Evolutionary conservation across 2,888 invertebrate genomes (phyloP), one percentile per base, ranked within the genome.

Genomic region (Harpagoxenus sublaevis): DNA sequence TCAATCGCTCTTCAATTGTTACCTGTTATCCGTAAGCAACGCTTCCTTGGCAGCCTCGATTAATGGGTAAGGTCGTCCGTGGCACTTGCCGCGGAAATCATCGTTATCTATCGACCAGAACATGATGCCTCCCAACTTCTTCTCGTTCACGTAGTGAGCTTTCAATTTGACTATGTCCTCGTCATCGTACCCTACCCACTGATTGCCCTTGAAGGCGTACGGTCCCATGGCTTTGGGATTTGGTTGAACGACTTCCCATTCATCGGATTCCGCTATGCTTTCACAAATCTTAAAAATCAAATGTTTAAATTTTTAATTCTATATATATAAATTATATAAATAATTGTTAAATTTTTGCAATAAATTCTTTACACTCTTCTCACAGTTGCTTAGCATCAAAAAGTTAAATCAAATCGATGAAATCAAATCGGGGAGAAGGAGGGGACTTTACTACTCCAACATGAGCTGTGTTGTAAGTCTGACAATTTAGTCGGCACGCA

Each of bases 31-130:
- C 65, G 96, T 95, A 91, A 98, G 96, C 91, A 98, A 96, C 0
- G 98, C 96, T 93, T 98, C 98, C 94, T 98, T 98, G 48, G 98
- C 98, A 0, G 98, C 98, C 94, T 98, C 98, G 89, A 99, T 98
- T 70, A 99, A 95, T 0, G 99, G 99, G 95, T 98, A 99, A 0
- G 98, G 97, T 93, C 97, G 97, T 42, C 97, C 97, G 89, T 97
- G 97, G 93, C 99, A 99, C 53, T 96, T 96, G n/a, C 99, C 99
- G 68, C 98, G 96, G 96, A 99, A 99, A 94, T 99, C 99, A 89
- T 99, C 99, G 94, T 98, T 99, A 95, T 99, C 99, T 90, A 99
- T 97, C 0, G 98, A 98, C 98, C 98, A 98, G 95, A 98, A 98
- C 98, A 98, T 98, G 73, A 98, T 98, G 93, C 99, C 99, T 91